Percentiles rank a stretch among this genome's conserved stretches.
These are phyloP conservation scores for Plotosus lineatus DNA, from an alignment of 2,113 vertebrate genomes.

Conservation along the genomic window DNA sequence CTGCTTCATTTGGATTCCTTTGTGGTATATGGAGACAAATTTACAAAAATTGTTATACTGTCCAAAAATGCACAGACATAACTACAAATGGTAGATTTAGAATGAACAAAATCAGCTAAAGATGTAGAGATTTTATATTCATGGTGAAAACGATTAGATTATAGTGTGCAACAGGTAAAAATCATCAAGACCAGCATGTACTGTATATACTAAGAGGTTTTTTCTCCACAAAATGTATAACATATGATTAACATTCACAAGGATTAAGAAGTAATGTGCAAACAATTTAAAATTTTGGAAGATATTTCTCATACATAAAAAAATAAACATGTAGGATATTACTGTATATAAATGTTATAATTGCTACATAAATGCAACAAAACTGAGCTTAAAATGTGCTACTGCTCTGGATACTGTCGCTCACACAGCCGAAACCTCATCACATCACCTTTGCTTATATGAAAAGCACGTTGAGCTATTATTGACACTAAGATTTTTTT, in stretches of 20 bases:
- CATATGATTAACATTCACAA: slow-evolving; percentile 8
- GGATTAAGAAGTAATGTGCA: slow-evolving; percentile 17
- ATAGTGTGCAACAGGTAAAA: not conserved
- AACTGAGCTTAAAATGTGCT: slow-evolving; percentile 22
- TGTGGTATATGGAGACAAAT: no score
- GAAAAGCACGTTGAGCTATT: not conserved
- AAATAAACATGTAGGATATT: slow-evolving; percentile 17
- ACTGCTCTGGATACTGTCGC: not conserved
- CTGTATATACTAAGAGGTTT: no score
- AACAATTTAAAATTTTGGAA: slow-evolving; percentile 24
- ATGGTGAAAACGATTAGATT: not conserved
- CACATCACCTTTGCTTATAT: not conserved
- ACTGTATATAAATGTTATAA: not conserved
- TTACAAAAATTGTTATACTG: no score
- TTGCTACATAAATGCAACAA: slow-evolving; percentile 33
- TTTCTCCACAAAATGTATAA: not conserved
- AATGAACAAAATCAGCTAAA: not conserved
- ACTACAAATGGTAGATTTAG: not conserved
- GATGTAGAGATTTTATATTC: not conserved
- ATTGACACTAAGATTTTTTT: slow-evolving; percentile 10
- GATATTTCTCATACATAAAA: not conserved
- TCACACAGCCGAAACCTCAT: not conserved
- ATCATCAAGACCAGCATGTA: not conserved
- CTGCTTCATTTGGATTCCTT: no score
- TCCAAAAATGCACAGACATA: no score